A percentile compares a stretch with the other conserved stretches of the same genome.
Evolutionary conservation across 37 sponge, comb jelly and placozoan genomes (phyloP).

Genomic region (Eunapius fragilis): DNA sequence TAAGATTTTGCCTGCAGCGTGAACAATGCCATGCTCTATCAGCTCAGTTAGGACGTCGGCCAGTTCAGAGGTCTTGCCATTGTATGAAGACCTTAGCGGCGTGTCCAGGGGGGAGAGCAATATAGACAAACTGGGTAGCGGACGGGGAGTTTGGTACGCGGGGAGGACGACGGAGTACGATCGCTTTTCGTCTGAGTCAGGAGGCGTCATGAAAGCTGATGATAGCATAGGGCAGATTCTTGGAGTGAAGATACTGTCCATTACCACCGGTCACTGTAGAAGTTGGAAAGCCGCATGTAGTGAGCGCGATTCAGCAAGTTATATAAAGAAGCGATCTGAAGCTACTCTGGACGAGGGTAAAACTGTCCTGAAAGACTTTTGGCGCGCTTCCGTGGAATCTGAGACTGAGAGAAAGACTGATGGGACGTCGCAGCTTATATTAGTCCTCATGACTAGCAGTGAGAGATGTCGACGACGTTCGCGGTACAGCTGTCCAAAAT

Average conservation of each 20-base stretch:
- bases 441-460: too few relatives aligned
- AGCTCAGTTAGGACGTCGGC: constrained; percentile 18
- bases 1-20: background rate
- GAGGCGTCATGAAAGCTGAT: constrained; percentile 34
- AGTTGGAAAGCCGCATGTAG: too few relatives aligned
- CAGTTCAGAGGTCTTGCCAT: background rate
- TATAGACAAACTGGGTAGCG: constrained; percentile 2
- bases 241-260: background rate
- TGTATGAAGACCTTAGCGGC: background rate
- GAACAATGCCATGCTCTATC: background rate
- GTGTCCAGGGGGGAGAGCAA: background rate
- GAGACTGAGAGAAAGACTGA: too few relatives aligned
- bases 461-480: too few relatives aligned
- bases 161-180: background rate
- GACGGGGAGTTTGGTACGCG: background rate
- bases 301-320: background rate
- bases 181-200: background rate
- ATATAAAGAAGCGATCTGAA: background rate
- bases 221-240: background rate
- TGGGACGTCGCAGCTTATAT: too few relatives aligned
- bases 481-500: too few relatives aligned
- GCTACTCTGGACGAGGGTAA: background rate
- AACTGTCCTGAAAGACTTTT: background rate
- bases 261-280: background rate
- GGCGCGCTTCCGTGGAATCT: background rate